These are phyloP conservation scores for Synergus umbraculus DNA, from an alignment of 2,888 invertebrate species.

Conservation along the genomic window DNA sequence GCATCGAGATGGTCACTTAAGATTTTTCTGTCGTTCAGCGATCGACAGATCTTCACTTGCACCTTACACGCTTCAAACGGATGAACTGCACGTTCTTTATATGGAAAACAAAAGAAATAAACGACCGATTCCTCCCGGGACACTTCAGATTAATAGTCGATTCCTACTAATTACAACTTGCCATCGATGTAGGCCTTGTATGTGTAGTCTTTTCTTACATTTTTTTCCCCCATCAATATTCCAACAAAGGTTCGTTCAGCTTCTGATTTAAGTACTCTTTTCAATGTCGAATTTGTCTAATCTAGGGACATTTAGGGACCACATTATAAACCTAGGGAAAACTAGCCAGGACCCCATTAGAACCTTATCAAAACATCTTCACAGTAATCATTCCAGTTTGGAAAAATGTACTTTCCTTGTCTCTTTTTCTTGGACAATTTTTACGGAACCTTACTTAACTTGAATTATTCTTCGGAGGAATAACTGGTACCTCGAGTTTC, in stretches of 20 bases:
- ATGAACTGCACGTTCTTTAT: conserved; percentile 61
- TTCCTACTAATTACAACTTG: conserved; percentile 70
- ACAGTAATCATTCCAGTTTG: too few relatives aligned
- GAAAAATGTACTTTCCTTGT: too few relatives aligned
- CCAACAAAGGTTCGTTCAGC: neutral
- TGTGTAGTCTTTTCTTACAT: conserved; percentile 45
- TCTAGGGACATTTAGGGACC: too few relatives aligned
- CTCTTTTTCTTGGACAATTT: too few relatives aligned
- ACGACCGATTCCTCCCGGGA: conserved; percentile 57
- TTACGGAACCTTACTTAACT: neutral
- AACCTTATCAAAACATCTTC: too few relatives aligned
- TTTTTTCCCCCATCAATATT: conserved; percentile 6
- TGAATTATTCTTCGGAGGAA: neutral
- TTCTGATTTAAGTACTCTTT: conserved; percentile 26
- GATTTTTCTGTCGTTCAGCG: conserved; percentile 28
- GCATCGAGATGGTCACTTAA: conserved; percentile 40
- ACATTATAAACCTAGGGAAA: too few relatives aligned
- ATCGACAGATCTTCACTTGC: conserved; percentile 24
- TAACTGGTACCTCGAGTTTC: neutral
- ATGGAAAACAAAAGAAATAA: conserved; percentile 64
- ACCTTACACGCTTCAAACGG: conserved; percentile 41
- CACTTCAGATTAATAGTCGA: conserved; percentile 69
- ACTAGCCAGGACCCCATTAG: too few relatives aligned
- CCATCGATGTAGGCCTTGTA: conserved; percentile 56
- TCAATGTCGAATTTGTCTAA: neutral